Base-by-base conservation (phyloP, 2,797 vertebrate genomes). In the Carduelis carduelis region DNA sequence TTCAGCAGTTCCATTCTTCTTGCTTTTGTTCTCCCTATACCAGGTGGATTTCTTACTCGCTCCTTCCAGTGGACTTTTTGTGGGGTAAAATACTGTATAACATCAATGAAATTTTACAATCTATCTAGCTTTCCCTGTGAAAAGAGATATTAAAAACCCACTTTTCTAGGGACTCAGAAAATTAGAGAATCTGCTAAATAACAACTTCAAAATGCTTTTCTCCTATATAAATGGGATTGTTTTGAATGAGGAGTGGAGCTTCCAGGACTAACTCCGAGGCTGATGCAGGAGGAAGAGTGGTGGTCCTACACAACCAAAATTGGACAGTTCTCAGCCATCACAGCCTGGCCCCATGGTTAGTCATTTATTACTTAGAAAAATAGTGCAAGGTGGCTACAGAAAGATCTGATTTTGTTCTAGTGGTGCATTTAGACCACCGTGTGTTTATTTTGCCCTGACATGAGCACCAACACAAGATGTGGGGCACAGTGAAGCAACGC, bases 41-140 rank as follows among this genome's bases (percentile, higher is more conserved):
- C 44, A 82, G 64, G 57, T 90, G 56, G 43, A 12, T 89, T 95
- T 87, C 30, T 89, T 75, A 50, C 44, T 93, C 69, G 43, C 50
- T 87, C 44, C 23, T 76, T 95, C 81, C 90, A 76, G 5, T 41
- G 83, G 80, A 86, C 59, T 84, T 95, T 87, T 87, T 97, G 93
- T 90, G 95, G 88, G 93, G 63, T 91, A 83, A 81, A 91, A 65
- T 44, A 16, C 56, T 68, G 3, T 21, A 34, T n/a, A 91, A 37
- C 61, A 49, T 69, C 47, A 44, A 24, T 50, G 77, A 50, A 76
- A 11, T 81, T 66, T 7, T 66, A 37, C n/a, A 78, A 19, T 83
- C 39, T 72, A 35, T 93, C 66, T 76, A 52, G 6, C 66, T 63
- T 55, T 92, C 63, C 26, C 32, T 53, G 23, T 81, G 52, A 56